Evolutionary conservation across 2,888 invertebrate species (phyloP), one percentile per base, ranked within the genome.

Genomic region (Cheilosia urbana): DNA sequence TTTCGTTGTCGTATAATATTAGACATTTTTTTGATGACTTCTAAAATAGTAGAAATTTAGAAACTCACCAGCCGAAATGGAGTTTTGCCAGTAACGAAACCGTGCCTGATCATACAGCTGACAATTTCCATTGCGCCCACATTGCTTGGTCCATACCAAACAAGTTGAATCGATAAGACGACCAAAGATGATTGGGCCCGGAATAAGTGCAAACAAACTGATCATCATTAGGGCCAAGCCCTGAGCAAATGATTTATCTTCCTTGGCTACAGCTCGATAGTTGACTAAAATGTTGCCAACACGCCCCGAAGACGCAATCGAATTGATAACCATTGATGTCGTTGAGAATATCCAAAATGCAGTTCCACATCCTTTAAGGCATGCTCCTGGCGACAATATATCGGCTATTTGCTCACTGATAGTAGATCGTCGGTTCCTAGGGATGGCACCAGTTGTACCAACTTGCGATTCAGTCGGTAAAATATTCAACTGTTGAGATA

Each of bases 171-270:
- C 95, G 89, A 93, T 95, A 60, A 96, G 93, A 15, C 94, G 93
- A 0, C 96, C 96, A 79, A 90, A 92, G 55, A 96, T 91, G 72
- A 96, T 95, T 0, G 96, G 96, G 5, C 95, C 95, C 0, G 96
- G 96, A 81, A 95, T 95, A 77, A 95, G 92, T 1, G 94, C 95
- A 88, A 95, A 93, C 27, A 95, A 88, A 62, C 95, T 95, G 58
- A 95, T 91, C 89, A 95, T 91, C 91, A 95, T 94, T 1, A 95
- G 91, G 0, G 94, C 93, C 30, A 95, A 91, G 1, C 95, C 95
- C 89, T 95, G 94, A 0, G 95, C 94, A 88, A 95, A 93, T 11
- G 95, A 94, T 89, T 95, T 95, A 88, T 95, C 95, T 84, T 93
- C 92, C 0, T 93, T 93, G 11, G 93, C 93, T 7, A 95, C 95